A percentile compares a stretch with the other conserved stretches of the same genome.
Evolutionary conservation across 1,140 invertebrate species (phyloP).

Genomic region (Drosophila tropicalis): DNA sequence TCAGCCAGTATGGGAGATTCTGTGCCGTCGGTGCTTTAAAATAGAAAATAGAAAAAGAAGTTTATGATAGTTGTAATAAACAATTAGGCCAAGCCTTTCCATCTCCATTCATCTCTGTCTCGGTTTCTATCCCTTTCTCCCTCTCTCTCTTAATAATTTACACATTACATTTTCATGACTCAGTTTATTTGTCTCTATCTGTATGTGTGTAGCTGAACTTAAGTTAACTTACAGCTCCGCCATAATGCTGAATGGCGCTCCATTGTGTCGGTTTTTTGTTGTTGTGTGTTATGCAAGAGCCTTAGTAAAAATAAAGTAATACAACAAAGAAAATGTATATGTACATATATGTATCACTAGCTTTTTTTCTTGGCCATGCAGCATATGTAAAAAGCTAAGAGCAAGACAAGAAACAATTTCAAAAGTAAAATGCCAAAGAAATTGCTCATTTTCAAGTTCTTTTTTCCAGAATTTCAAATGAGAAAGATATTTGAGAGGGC

Average conservation of each 20-base stretch:
- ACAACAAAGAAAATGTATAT: conserved; percentile 44
- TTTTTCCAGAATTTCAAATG: conserved; percentile 64
- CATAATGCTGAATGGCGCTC: conserved; percentile 21
- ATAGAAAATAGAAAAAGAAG: conserved; percentile 24
- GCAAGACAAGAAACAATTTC: conserved; percentile 53
- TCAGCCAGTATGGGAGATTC: conserved; percentile 88
- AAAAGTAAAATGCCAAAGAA: conserved; percentile 60
- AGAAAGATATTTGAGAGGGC: conserved; percentile 16
- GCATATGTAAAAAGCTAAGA: conserved; percentile 25
- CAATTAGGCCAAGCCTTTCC: conserved; percentile 7
- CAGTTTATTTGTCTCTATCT: background rate
- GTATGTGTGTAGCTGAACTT: conserved; percentile 9
- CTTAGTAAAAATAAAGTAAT: conserved; percentile 54
- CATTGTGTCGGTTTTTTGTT: conserved; percentile 17
- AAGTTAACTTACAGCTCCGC: conserved; percentile 19
- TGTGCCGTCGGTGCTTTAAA: conserved; percentile 88
- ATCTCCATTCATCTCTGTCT: background rate
- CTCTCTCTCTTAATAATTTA: background rate
- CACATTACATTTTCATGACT: conserved; percentile 17
- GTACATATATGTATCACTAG: background rate
- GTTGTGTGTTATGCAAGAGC: conserved; percentile 43
- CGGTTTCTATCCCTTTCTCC: no score
- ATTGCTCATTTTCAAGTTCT: conserved; percentile 62
- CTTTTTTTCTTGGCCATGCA: background rate
- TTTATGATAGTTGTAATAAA: conserved; percentile 30